A percentile compares a stretch with the other conserved stretches of the same genome.
phyloP scores from a whole-genome alignment of 2,113 vertebrate genomes.

The Colossoma macropomum region DNA sequence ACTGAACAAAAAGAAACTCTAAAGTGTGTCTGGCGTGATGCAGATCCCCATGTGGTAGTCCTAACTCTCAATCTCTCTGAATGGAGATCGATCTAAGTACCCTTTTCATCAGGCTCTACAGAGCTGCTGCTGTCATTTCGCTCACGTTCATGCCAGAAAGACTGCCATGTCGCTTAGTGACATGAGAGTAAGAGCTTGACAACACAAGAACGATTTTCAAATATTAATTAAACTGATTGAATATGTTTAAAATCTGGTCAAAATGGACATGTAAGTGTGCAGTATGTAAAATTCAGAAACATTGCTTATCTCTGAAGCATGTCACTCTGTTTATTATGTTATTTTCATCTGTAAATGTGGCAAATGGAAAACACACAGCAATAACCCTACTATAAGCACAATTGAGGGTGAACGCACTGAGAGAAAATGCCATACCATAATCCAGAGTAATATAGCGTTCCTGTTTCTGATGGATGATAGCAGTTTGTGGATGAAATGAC shows the following conservation, averaged over 20 bases:
- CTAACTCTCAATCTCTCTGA: neutral
- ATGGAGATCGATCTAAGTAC: constrained; percentile 8
- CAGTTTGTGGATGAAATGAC: neutral
- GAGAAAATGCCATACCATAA: neutral
- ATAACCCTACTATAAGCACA: neutral
- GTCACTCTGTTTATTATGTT: neutral
- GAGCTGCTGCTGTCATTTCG: neutral
- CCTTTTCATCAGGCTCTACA: constrained; percentile 19
- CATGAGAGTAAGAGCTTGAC: neutral
- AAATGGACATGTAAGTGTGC: too few species aligned
- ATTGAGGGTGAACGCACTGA: neutral
- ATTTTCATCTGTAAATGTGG: neutral
- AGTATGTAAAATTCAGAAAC: neutral
- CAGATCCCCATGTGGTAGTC: neutral
- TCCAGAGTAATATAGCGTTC: neutral
- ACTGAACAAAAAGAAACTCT: neutral
- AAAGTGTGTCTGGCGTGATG: neutral
- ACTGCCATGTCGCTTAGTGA: neutral
- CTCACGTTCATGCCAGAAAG: neutral
- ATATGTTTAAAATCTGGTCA: neutral
- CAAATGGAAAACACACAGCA: neutral
- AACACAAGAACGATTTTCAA: neutral
- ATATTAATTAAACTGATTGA: neutral
- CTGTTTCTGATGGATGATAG: neutral
- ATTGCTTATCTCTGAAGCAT: neutral